phyloP scores from a whole-genome alignment of 2,797 vertebrate species.

The Ataeniobius toweri region DNA sequence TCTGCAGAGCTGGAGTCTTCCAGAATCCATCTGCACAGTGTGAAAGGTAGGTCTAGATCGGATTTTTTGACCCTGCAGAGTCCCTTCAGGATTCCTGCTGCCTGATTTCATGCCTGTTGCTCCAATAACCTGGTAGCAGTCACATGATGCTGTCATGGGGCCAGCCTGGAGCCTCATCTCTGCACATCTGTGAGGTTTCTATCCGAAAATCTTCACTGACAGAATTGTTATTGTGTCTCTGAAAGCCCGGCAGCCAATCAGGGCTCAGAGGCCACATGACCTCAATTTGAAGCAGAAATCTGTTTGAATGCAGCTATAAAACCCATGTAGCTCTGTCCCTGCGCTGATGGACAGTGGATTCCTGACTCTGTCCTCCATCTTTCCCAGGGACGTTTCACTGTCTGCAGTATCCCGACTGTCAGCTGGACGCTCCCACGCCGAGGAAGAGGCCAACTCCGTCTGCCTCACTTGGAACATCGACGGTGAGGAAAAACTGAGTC shows the following conservation, averaged over 20 bases:
- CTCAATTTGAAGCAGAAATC: constrained; percentile 14
- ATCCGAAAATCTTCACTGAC: constrained; percentile 9
- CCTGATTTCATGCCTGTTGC: constrained; percentile 5
- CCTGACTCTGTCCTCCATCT: background rate
- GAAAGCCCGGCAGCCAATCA: constrained; percentile 43
- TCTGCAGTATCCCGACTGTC: constrained; percentile 86
- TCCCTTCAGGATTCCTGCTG: background rate
- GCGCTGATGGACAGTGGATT: background rate
- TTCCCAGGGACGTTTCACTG: constrained; percentile 93
- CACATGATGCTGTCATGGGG: constrained; percentile 32
- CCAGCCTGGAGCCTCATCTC: background rate
- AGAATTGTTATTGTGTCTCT: constrained; percentile 35
- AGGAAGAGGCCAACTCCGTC: constrained; percentile 80
- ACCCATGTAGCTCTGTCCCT: background rate
- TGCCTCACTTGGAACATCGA: constrained; percentile 14
- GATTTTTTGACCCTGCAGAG: background rate
- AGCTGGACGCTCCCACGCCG: constrained; percentile 76
- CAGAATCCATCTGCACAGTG: background rate
- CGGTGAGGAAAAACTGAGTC: constrained; percentile 39
- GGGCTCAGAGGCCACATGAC: constrained; percentile 18
- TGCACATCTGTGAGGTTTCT: background rate
- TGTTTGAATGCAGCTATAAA: background rate
- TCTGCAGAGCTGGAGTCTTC: background rate
- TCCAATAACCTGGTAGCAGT: background rate
- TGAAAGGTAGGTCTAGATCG: background rate